phyloP scores from a whole-genome alignment of 1,140 invertebrate species.

The Drosophila mayri region DNA sequence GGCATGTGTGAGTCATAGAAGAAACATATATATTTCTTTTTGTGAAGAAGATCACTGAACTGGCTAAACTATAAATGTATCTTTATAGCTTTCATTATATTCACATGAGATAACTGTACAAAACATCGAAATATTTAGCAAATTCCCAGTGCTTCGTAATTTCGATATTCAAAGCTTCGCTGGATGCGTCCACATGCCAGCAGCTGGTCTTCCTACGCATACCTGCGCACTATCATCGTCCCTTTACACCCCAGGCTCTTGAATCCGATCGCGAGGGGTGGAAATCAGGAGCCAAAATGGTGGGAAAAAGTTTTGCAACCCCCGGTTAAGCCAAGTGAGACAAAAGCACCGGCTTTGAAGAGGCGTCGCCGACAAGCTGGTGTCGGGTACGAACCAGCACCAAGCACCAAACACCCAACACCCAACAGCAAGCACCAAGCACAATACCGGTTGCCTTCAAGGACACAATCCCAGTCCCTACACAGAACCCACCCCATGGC shows the following conservation, averaged over 20 bases:
- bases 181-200: slow-evolving; percentile 40
- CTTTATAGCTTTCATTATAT: no score
- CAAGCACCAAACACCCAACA: background rate
- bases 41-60: background rate
- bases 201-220: slow-evolving; percentile 65
- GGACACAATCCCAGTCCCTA: slow-evolving; percentile 41
- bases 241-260: slow-evolving; percentile 2
- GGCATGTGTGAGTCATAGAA: background rate
- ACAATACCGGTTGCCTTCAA: slow-evolving; percentile 43
- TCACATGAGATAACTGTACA: slow-evolving; percentile 4
- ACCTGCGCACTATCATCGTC: slow-evolving; percentile 66
- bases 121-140: background rate
- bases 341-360: slow-evolving; percentile 73
- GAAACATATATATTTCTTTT: background rate
- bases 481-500: slow-evolving; percentile 39
- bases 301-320: slow-evolving; percentile 69
- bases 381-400: slow-evolving; percentile 28
- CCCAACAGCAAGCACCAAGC: no score
- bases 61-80: background rate
- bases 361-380: slow-evolving; percentile 44
- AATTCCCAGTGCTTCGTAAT: background rate
- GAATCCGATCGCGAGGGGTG: slow-evolving; percentile 39
- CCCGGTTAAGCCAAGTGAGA: slow-evolving; percentile 42
- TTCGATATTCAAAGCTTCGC: background rate
- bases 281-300: slow-evolving; percentile 50